Evolutionary conservation across 2,888 invertebrate species (phyloP).

Genomic region (Diarsia rubi): DNA sequence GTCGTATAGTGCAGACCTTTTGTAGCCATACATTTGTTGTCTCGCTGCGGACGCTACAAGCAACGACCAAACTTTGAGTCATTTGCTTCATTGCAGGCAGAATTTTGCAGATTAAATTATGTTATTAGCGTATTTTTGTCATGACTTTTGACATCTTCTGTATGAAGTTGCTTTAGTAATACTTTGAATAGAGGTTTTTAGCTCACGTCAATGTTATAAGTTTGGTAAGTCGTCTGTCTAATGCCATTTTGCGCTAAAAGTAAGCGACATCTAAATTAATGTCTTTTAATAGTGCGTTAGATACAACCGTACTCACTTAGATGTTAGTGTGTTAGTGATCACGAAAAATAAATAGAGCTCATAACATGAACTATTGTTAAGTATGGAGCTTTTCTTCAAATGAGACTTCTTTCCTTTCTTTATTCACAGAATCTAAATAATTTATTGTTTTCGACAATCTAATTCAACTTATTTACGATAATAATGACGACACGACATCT

Average conservation of each 20-base stretch:
- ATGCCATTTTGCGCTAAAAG: neutral
- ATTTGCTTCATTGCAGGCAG: slow-evolving; percentile 48
- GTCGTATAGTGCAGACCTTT: neutral
- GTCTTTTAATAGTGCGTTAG: neutral
- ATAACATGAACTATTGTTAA: too few relatives aligned
- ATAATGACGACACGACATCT: too few relatives aligned
- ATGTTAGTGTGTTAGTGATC: too few relatives aligned
- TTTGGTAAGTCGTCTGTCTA: neutral
- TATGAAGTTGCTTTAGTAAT: slow-evolving; percentile 28
- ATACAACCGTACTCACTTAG: too few relatives aligned
- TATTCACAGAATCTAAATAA: too few relatives aligned
- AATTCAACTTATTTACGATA: too few relatives aligned
- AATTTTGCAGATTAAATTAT: slow-evolving; percentile 44
- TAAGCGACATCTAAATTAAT: neutral
- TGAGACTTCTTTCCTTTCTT: too few relatives aligned
- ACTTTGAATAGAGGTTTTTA: neutral
- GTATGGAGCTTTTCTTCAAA: too few relatives aligned
- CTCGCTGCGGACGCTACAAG: slow-evolving; percentile 18
- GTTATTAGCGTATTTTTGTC: slow-evolving; percentile 33
- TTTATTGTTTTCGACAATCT: too few relatives aligned
- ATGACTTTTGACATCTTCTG: slow-evolving; percentile 28
- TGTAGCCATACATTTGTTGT: neutral
- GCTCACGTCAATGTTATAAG: neutral
- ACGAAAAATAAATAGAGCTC: too few relatives aligned
- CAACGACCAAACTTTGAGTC: slow-evolving; percentile 42